Percentiles rank a stretch among this genome's conserved stretches.
Evolutionary conservation across 37 sponge, comb jelly and placozoan genomes (phyloP).

Genomic region (Halisarca cf. caerulea): DNA sequence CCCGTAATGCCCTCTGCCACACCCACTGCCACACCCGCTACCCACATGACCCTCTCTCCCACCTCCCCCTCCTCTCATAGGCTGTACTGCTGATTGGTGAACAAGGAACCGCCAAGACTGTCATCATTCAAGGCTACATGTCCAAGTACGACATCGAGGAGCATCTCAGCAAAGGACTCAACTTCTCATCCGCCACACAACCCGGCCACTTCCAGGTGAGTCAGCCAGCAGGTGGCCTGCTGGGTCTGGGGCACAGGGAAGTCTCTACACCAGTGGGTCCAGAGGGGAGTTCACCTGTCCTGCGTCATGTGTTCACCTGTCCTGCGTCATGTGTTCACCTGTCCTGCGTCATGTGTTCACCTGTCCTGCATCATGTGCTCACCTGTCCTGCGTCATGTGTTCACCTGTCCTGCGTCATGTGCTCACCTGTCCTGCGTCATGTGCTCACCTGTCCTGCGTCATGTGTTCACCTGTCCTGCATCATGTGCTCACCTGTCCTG

Average conservation of each 20-base stretch:
- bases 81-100: conserved; percentile 96
- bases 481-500: too few relatives aligned
- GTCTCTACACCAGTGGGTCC: background rate
- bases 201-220: conserved; percentile 90
- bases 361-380: too few relatives aligned
- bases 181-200: conserved; percentile 97
- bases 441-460: too few relatives aligned
- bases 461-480: too few relatives aligned
- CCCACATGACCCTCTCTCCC: background rate
- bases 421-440: too few relatives aligned
- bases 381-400: too few relatives aligned
- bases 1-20: background rate
- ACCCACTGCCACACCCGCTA: background rate
- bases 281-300: too few relatives aligned
- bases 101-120: conserved; percentile 99
- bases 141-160: conserved; percentile 88
- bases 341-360: too few relatives aligned
- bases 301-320: too few relatives aligned
- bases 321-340: too few relatives aligned
- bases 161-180: conserved; percentile 93
- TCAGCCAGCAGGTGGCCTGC: too few relatives aligned
- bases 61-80: background rate
- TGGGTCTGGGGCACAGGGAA: background rate
- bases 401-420: too few relatives aligned
- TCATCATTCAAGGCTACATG: conserved; percentile 96